Conservation (phyloP, 2,113 vertebrate genomes). For the Scophthalmus maximus region DNA sequence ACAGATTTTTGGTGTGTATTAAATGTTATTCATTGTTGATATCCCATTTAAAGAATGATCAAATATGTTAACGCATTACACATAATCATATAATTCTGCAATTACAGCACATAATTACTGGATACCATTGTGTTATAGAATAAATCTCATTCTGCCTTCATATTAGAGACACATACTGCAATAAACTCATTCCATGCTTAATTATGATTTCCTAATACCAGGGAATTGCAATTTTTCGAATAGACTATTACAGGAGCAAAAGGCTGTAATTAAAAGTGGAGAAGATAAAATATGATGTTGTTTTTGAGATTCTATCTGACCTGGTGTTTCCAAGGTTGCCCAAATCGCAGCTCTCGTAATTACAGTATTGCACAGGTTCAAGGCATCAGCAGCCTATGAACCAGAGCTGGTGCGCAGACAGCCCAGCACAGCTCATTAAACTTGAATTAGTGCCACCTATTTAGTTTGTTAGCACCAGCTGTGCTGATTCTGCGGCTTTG, state of each 20-base stretch:
- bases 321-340: neutral
- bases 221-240: neutral
- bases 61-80: neutral
- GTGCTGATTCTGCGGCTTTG: conserved; percentile 32
- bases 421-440: conserved; percentile 33
- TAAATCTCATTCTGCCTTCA: neutral
- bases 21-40: no score
- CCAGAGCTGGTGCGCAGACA: conserved; percentile 17
- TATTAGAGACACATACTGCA: neutral
- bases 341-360: neutral
- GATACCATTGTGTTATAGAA: neutral
- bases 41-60: neutral
- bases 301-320: neutral
- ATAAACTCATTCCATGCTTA: neutral
- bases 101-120: neutral
- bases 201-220: neutral
- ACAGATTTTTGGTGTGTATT: no score
- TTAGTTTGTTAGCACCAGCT: conserved; percentile 42
- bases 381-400: conserved; percentile 10
- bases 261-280: neutral
- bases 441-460: conserved; percentile 45
- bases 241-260: neutral
- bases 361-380: conserved; percentile 10
- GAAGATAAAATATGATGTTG: neutral
- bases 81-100: neutral